Percentiles rank a stretch among this genome's conserved stretches.
Evolutionary conservation across 2,888 invertebrate genomes (phyloP).

Genomic region (Limnephilus auricula): DNA sequence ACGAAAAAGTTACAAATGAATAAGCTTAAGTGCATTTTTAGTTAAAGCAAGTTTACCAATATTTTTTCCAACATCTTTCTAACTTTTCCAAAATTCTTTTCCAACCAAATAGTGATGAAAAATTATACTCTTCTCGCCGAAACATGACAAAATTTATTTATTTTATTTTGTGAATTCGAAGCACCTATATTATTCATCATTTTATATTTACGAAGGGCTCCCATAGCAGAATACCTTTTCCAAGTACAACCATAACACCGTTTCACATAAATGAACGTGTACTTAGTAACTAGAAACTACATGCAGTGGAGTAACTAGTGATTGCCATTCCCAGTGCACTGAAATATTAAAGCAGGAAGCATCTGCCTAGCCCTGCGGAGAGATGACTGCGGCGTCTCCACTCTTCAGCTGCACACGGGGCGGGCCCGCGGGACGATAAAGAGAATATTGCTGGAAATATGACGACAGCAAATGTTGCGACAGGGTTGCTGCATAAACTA

Average conservation of each 20-base stretch:
- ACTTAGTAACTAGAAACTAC: neutral
- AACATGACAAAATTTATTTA: too few species aligned
- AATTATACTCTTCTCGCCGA: too few species aligned
- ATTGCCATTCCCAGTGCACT: neutral
- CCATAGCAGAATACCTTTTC: neutral
- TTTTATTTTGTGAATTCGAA: too few species aligned
- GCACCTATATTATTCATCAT: neutral
- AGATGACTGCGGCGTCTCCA: conserved; percentile 20
- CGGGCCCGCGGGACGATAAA: conserved; percentile 22
- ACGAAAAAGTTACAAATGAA: neutral
- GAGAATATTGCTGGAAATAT: conserved; percentile 26
- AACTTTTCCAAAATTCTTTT: too few species aligned
- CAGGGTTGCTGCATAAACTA: neutral
- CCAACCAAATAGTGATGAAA: too few species aligned
- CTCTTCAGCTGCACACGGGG: neutral
- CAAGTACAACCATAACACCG: neutral
- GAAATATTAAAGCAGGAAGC: conserved; percentile 27
- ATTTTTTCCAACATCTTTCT: too few species aligned
- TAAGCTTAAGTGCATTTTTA: neutral
- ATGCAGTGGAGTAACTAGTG: neutral
- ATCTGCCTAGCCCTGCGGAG: conserved; percentile 18
- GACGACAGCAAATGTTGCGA: neutral
- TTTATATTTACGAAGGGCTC: neutral
- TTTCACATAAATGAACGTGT: neutral
- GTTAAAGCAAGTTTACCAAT: neutral